These are phyloP conservation scores for Microcebus tavaratra DNA, from an alignment of 2,113 vertebrate species.

Conservation along the genomic window DNA sequence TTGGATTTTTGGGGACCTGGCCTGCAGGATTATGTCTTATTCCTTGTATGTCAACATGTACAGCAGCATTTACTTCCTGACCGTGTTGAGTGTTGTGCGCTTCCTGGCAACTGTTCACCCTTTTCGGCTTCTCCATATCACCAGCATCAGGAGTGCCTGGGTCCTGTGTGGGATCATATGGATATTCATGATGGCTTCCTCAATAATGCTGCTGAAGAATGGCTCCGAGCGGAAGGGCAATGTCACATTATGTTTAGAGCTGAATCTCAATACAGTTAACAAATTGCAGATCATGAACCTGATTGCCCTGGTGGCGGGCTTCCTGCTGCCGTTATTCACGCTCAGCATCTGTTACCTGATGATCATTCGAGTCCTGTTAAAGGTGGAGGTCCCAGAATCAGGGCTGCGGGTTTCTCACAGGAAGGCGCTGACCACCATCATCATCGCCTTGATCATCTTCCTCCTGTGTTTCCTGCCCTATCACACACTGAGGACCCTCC, in stretches of 20 bases:
- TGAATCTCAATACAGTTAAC: not conserved
- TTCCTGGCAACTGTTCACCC: constrained; percentile 84
- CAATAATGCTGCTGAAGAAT: constrained; percentile 61
- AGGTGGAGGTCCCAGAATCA: not conserved
- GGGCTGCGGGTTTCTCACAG: constrained; percentile 61
- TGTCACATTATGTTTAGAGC: constrained; percentile 81
- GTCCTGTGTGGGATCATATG: constrained; percentile 80
- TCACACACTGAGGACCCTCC: constrained; percentile 83
- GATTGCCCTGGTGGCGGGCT: constrained; percentile 80
- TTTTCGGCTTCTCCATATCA: constrained; percentile 65
- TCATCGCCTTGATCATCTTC: constrained; percentile 84
- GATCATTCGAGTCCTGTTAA: constrained; percentile 81
- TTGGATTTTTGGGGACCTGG: constrained; percentile 84
- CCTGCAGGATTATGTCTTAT: constrained; percentile 86
- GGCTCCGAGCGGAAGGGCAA: not conserved
- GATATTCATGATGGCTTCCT: constrained; percentile 75
- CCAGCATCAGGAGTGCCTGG: constrained; percentile 73
- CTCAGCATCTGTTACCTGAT: constrained; percentile 85
- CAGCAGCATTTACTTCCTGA: constrained; percentile 88
- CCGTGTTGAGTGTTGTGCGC: constrained; percentile 83
- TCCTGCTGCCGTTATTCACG: constrained; percentile 82
- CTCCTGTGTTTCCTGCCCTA: constrained; percentile 88
- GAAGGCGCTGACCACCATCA: constrained; percentile 83
- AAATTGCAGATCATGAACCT: constrained; percentile 80
- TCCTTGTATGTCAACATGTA: constrained; percentile 89